Base-by-base conservation (phyloP, 2,888 invertebrate genomes). In the Polydrusus cervinus region DNA sequence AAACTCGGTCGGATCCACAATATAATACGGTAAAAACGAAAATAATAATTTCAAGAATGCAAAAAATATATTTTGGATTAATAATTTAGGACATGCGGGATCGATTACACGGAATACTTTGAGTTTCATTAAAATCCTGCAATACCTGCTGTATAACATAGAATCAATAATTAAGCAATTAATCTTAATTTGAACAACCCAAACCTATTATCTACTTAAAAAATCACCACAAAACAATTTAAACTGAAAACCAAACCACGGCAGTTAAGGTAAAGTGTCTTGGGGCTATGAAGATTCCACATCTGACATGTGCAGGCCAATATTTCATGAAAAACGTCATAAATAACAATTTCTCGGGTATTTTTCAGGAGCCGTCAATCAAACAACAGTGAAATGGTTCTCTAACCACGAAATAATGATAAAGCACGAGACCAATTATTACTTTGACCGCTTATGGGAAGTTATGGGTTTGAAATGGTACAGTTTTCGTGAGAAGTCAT, bases 291-390 rank as follows among this genome's bases (percentile, higher is more conserved):
- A 61, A 62, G 49, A 62, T 45, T 71, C 49, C 57, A 43, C 71
- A 55, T 71, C 74, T 75, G 75, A 75, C 75, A 67, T 67, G 55
- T 60, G 49, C 40, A 64, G 75, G 75, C 49, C 75, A 65, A 75
- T 75, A 75, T 71, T 75, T 75, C 71, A 75, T 60, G 67, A 71
- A 67, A 71, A 71, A 60, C 51, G 47, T 67, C 71, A 75, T 75
- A 75, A 75, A 75, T 75, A 75, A 75, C 71, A 61, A 75, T 75
- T 75, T 75, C 71, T 71, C 71, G 75, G 75, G 67, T 61, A 75
- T 75, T 75, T 75, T 75, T 75, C 75, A 75, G 71, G 68, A 75
- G 75, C 75, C 66, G 75, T 75, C 75, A 75, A 75, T 75, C 75
- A 75, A 45, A 49, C 11, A 38, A 43, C 61, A 49, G 66, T 25